Percentiles rank a stretch among this genome's conserved stretches.
phyloP scores from a whole-genome alignment of 2,888 invertebrate genomes.

The Laspeyria flexula region DNA sequence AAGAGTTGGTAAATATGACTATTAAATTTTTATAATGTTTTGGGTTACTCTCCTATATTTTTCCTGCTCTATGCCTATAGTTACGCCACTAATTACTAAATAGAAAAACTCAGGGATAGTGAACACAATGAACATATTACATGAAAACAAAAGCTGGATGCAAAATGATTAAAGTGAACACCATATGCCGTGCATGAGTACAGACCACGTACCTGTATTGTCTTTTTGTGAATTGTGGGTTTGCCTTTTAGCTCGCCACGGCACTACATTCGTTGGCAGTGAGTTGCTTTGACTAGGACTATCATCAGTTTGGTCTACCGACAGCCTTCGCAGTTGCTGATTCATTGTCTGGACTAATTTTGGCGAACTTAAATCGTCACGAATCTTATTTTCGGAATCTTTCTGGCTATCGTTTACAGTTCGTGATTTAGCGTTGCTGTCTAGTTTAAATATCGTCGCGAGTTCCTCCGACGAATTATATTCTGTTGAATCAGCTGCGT shows the following conservation, averaged over 20 bases:
- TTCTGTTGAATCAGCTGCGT: slow-evolving; percentile 81
- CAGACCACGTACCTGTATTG: slow-evolving; percentile 80
- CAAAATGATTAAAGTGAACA: slow-evolving; percentile 78
- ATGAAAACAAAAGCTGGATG: slow-evolving; percentile 63
- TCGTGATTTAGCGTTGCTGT: slow-evolving; percentile 53
- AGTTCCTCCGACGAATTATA: slow-evolving; percentile 89
- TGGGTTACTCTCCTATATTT: too few species aligned
- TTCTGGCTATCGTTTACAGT: slow-evolving; percentile 46
- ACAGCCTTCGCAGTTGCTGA: slow-evolving; percentile 77
- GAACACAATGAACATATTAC: slow-evolving; percentile 40
- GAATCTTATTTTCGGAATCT: slow-evolving; percentile 54
- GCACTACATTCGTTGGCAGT: slow-evolving; percentile 78
- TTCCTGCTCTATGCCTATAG: too few species aligned
- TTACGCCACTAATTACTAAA: background rate
- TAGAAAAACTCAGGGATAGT: slow-evolving; percentile 14
- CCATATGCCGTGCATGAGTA: slow-evolving; percentile 79
- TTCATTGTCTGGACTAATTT: slow-evolving; percentile 79
- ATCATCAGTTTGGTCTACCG: slow-evolving; percentile 72
- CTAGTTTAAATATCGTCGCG: slow-evolving; percentile 87
- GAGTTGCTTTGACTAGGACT: slow-evolving; percentile 79
- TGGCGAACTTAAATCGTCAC: slow-evolving; percentile 77
- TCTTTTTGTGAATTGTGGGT: slow-evolving; percentile 78
- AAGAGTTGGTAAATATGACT: too few species aligned
- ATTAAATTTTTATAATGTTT: too few species aligned
- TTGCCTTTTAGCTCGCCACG: slow-evolving; percentile 82